phyloP scores from a whole-genome alignment of 2,888 invertebrate genomes.

The Cybosia mesomella region DNA sequence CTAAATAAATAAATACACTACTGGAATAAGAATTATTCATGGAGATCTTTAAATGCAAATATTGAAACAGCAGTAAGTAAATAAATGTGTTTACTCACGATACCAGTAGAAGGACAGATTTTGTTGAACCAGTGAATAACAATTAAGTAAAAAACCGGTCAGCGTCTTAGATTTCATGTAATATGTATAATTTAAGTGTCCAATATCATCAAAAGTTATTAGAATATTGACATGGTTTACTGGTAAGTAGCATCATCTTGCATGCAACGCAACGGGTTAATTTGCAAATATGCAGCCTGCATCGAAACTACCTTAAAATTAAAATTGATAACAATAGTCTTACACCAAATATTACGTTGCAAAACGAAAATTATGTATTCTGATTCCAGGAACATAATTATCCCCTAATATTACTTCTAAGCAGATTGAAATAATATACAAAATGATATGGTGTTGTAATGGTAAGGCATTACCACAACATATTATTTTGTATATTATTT shows the following conservation, averaged over 20 bases:
- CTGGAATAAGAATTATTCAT: neutral
- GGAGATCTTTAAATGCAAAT: neutral
- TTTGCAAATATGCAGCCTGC: neutral
- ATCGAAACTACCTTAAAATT: no score
- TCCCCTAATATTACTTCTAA: no score
- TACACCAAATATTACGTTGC: neutral
- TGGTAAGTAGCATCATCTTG: neutral
- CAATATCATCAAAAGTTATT: neutral
- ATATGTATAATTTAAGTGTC: neutral
- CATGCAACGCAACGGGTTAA: neutral
- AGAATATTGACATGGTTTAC: neutral
- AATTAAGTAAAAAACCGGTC: neutral
- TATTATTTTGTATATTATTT: neutral
- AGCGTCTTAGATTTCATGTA: no score
- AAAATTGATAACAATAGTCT: neutral
- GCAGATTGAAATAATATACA: neutral
- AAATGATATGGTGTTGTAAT: neutral
- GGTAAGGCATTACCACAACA: neutral
- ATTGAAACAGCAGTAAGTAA: neutral
- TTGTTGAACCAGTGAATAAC: neutral
- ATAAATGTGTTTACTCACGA: neutral
- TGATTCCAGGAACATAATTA: neutral
- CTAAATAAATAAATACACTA: constrained; percentile 1
- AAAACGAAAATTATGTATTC: neutral
- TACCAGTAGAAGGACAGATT: neutral